These are phyloP conservation scores for Hippoglossus stenolepis DNA, from an alignment of 2,113 vertebrate genomes.

Conservation along the genomic window DNA sequence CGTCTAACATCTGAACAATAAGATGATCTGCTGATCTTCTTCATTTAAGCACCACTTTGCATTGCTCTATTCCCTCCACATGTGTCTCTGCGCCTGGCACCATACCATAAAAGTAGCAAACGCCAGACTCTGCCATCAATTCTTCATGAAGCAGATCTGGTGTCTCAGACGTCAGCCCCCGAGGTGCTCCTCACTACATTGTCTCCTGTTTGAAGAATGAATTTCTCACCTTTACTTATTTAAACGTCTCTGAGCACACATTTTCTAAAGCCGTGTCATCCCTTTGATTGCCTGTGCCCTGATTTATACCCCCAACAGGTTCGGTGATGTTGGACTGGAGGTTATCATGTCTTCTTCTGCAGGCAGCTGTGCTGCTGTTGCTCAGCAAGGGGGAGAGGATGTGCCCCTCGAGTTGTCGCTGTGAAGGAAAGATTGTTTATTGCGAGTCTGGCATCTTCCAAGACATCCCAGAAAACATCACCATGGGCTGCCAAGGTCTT, in stretches of 20 bases:
- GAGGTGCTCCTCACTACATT: conserved; percentile 40
- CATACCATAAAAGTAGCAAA: conserved; percentile 39
- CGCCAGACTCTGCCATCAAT: conserved; percentile 50
- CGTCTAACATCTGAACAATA: neutral
- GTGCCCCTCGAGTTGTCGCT: conserved; percentile 93
- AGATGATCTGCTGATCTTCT: neutral
- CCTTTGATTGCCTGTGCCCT: conserved; percentile 65
- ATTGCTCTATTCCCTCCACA: neutral
- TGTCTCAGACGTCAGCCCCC: conserved; percentile 53
- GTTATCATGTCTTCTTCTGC: conserved; percentile 86
- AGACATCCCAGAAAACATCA: conserved; percentile 93
- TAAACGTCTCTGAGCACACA: conserved; percentile 16
- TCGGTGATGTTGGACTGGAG: conserved; percentile 76
- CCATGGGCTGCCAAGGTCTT: conserved; percentile 92
- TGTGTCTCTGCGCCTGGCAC: neutral
- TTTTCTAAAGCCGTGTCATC: conserved; percentile 21
- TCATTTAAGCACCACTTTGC: neutral
- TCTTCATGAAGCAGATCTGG: conserved; percentile 60
- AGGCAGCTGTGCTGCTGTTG: conserved; percentile 83
- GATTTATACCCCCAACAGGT: conserved; percentile 75
- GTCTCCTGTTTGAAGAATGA: conserved; percentile 31
- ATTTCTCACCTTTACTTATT: conserved; percentile 28
- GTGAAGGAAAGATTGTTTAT: conserved; percentile 96
- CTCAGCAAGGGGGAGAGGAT: conserved; percentile 88
- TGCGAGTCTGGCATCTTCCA: conserved; percentile 94